Base-by-base conservation (phyloP, 1,140 invertebrate species). In the Helicorthomorpha holstii region DNA sequence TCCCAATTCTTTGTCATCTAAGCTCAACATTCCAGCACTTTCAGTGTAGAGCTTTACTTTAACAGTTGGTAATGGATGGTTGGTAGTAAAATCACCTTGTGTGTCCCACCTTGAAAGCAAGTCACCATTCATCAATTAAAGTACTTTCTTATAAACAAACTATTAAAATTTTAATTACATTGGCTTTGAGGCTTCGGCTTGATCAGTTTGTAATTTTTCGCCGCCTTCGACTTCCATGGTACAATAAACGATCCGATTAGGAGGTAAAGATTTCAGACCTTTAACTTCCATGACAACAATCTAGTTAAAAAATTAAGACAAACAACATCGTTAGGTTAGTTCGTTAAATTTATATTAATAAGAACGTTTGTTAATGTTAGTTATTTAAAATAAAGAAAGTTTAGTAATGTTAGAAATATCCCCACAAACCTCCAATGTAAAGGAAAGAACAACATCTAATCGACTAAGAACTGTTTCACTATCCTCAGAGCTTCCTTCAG, bases 211-310 rank as follows among this genome's bases (percentile, higher is more conserved):
- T 38, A 98, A 72, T 69, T 98, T 98, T 65, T 97, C 92, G 41
- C 92, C 90, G 52, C 85, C 86, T 70, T 98, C 94, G 1, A 98
- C 92, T 74, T 99, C 95, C 96, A 99, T 98, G 23, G 94, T 98
- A 69, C 96, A 98, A 72, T 98, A 99, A 27, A 99, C 93, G 62
- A 98, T 96, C 63, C 93, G 79, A 74, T 94, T 98, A 16, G 91
- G 83, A 57, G 92, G 83, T 58, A 98, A 72, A 29, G 90, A 94
- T 70, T 97, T 98, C 42, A 99, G 74, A 55, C 92, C 92, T 70
- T 96, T 93, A 46, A 98, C 94, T 75, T 99, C 95, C 83, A 97
- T 95, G 38, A 98, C 93, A 61, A 95, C 81, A 51, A 92, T 85
- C 86, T 91, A 68, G 47, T 73, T 74, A 58, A 27, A 41, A 42